Percentiles rank a stretch among this genome's conserved stretches.
These are phyloP conservation scores for Microplitis deprimator DNA, from an alignment of 2,888 invertebrate genomes.

Conservation along the genomic window DNA sequence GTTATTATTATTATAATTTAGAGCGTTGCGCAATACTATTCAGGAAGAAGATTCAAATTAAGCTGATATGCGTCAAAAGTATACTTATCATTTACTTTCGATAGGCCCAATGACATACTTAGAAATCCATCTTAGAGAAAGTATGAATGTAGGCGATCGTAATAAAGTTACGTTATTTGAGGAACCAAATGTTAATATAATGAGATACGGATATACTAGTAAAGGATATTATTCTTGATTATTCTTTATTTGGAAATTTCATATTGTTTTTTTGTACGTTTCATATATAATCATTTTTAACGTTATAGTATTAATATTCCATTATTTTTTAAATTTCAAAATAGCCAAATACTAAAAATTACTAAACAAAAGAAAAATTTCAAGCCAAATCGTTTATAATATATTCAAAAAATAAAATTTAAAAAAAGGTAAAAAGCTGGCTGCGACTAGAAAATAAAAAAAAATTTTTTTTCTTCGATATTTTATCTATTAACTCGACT, in stretches of 20 bases:
- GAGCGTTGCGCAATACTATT: conserved; percentile 16
- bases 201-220: conserved; percentile 1
- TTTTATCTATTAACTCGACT: too few relatives aligned
- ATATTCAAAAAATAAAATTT: too few relatives aligned
- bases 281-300: neutral
- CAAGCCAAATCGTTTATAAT: too few relatives aligned
- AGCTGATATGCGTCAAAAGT: conserved; percentile 4
- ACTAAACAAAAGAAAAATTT: too few relatives aligned
- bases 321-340: neutral
- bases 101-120: conserved; percentile 64
- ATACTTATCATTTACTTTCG: conserved; percentile 58
- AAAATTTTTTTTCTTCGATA: too few relatives aligned
- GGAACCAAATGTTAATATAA: conserved; percentile 1
- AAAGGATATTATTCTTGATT: conserved; percentile 4
- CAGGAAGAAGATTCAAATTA: conserved; percentile 8
- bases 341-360: too few relatives aligned
- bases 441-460: too few relatives aligned
- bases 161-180: conserved; percentile 41
- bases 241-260: neutral
- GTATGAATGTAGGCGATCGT: conserved; percentile 59
- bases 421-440: too few relatives aligned
- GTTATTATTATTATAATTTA: conserved; percentile 8
- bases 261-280: neutral
- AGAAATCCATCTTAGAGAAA: conserved; percentile 54
- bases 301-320: neutral